Base-by-base conservation (phyloP, 1,140 invertebrate genomes). In the Drosophila albomicans region DNA sequence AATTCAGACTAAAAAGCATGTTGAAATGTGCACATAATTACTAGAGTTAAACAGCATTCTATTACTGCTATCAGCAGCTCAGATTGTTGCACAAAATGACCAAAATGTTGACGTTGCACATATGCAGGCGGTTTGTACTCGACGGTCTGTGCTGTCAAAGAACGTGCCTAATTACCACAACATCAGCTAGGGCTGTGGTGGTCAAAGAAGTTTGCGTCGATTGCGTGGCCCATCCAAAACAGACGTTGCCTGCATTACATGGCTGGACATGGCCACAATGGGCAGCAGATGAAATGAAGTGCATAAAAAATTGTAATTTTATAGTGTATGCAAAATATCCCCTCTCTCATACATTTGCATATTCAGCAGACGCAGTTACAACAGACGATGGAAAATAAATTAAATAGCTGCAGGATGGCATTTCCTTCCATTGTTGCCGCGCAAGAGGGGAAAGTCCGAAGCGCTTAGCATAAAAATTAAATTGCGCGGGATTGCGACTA, bases 101-200 rank as follows among this genome's bases (percentile, higher is more conserved):
- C 28, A 58, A 41, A 49, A 63, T 32, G 32, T 46, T 15, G 25
- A 49, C 35, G 56, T 35, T 59, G 35, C 48, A 38, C n/a, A 59
- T 35, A 16, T 62, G 58, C 52, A 15, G 20, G 57, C 32, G 5
- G 20, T 41, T 8, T 54, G 7, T 16, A n/a, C 28, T 52, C 5
- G 20, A 25, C 10, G n/a, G 13, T 38, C 7, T n/a, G 20, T n/a
- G 25, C 20, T 30, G 41, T 15, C 32, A 65, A 56, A 41, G 69
- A 66, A 73, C 62, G 70, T 73, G 70, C 70, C 63, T 66, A 66
- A 73, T 73, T 73, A 73, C 70, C 62, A 41, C 69, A 72, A 66
- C 62, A 73, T 59, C 62, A 58, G 69, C 62, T 66, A 38, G 70
- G 54, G 16, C 45, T 13, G 20, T 25, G 43, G 32, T 20, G 57